A percentile compares a stretch with the other conserved stretches of the same genome.
Evolutionary conservation across 2,888 invertebrate genomes (phyloP).

Genomic region (Petrolisthes cinctipes): DNA sequence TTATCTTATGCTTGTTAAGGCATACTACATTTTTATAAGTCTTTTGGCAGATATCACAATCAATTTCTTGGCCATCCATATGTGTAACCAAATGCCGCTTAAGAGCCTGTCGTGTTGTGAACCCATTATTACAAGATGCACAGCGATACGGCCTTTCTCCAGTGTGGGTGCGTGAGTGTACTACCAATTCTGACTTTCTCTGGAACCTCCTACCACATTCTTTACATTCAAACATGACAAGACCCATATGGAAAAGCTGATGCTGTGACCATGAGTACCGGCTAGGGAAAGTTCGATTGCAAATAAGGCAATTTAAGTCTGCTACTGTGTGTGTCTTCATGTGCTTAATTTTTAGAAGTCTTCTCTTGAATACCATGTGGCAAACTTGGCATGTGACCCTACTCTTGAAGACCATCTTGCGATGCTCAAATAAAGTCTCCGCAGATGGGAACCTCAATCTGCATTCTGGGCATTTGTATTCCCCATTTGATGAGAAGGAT

Average conservation of each 20-base stretch:
- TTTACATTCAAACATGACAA: slow-evolving; percentile 59
- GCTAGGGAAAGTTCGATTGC: slow-evolving; percentile 57
- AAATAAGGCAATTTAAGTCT: slow-evolving; percentile 59
- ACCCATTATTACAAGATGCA: slow-evolving; percentile 57
- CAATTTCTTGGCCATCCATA: slow-evolving; percentile 56
- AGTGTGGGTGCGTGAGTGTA: slow-evolving; percentile 60
- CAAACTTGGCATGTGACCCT: slow-evolving; percentile 62
- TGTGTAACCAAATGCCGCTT: slow-evolving; percentile 62
- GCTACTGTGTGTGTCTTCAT: slow-evolving; percentile 59
- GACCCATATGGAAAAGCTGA: slow-evolving; percentile 63
- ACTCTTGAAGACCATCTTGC: slow-evolving; percentile 52
- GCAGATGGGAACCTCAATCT: slow-evolving; percentile 48
- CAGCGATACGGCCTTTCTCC: slow-evolving; percentile 62
- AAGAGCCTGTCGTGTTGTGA: slow-evolving; percentile 54
- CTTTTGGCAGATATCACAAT: slow-evolving; percentile 53
- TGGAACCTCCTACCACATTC: slow-evolving; percentile 62
- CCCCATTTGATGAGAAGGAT: slow-evolving; percentile 50
- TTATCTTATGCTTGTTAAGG: slow-evolving; percentile 59
- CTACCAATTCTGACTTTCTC: slow-evolving; percentile 52
- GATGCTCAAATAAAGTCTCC: slow-evolving; percentile 57
- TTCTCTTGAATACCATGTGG: slow-evolving; percentile 59
- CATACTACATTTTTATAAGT: slow-evolving; percentile 57
- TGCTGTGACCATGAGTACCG: slow-evolving; percentile 60
- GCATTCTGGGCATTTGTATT: slow-evolving; percentile 64
- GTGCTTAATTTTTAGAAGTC: slow-evolving; percentile 51